phyloP scores from a whole-genome alignment of 1,140 invertebrate species.

The Drosophila punjabiensis region DNA sequence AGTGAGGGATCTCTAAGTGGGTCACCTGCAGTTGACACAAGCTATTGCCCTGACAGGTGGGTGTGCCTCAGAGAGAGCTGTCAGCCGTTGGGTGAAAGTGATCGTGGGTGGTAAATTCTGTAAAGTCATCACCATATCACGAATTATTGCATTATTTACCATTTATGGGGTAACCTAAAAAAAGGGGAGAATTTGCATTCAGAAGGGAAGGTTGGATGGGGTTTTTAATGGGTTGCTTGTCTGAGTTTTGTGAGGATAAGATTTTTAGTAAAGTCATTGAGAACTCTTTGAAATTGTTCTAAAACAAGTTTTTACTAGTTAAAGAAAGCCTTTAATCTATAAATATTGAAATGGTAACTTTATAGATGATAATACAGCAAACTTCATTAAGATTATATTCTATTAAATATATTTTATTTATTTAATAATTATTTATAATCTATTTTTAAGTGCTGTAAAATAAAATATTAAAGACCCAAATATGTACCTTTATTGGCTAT shows the following conservation, averaged over 20 bases:
- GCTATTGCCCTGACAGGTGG: constrained; percentile 47
- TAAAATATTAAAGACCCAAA: background rate
- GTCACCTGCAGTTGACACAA: constrained; percentile 66
- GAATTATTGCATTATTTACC: background rate
- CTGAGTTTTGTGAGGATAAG: too few species aligned
- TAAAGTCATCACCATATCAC: background rate
- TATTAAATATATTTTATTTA: too few species aligned
- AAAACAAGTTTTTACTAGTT: too few species aligned
- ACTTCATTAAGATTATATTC: too few species aligned
- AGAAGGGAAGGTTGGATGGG: too few species aligned
- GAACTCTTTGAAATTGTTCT: too few species aligned
- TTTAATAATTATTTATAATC: too few species aligned
- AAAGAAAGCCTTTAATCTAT: too few species aligned
- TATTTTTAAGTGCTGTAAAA: too few species aligned
- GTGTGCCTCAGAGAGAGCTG: constrained; percentile 17
- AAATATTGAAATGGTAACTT: too few species aligned
- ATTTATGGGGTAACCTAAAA: background rate
- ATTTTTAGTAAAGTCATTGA: too few species aligned
- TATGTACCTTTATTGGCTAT: background rate
- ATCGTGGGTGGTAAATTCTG: constrained; percentile 19
- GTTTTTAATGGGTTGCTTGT: background rate
- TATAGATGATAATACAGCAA: too few species aligned
- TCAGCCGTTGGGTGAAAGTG: constrained; percentile 41
- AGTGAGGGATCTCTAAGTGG: constrained; percentile 46
- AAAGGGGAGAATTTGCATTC: background rate